Percentiles rank a stretch among this genome's conserved stretches.
phyloP scores from a whole-genome alignment of 2,113 vertebrate genomes.

The Brachypteracias leptosomus region DNA sequence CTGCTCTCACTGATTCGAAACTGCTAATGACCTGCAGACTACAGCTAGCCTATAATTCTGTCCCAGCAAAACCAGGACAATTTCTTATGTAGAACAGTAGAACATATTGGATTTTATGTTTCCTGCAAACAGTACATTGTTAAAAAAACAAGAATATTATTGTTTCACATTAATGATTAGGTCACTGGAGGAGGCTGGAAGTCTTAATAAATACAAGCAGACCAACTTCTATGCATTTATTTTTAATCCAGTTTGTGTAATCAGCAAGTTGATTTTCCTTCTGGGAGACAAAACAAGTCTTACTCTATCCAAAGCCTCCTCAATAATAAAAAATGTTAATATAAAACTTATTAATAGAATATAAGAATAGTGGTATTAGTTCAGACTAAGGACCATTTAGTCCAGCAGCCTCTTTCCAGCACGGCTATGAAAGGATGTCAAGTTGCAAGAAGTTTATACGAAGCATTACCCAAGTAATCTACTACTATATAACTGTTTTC shows the following conservation, averaged over 20 bases:
- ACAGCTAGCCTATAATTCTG: no score
- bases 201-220: background rate
- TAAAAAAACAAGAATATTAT: background rate
- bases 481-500: accelerated
- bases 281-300: background rate
- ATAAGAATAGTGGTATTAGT: background rate
- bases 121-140: background rate
- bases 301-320: background rate
- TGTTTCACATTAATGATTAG: background rate
- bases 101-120: background rate
- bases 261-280: background rate
- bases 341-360: background rate
- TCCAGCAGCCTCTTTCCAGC: background rate
- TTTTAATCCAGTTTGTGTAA: background rate
- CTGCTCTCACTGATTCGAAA: no score
- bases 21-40: no score
- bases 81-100: background rate
- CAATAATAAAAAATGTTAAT: background rate
- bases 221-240: background rate
- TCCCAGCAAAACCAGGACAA: no score
- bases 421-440: background rate
- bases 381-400: background rate
- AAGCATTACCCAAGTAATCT: background rate
- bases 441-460: background rate
- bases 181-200: background rate